Evolutionary conservation across 2,888 invertebrate species (phyloP).

Genomic region (Ochropleura plecta): DNA sequence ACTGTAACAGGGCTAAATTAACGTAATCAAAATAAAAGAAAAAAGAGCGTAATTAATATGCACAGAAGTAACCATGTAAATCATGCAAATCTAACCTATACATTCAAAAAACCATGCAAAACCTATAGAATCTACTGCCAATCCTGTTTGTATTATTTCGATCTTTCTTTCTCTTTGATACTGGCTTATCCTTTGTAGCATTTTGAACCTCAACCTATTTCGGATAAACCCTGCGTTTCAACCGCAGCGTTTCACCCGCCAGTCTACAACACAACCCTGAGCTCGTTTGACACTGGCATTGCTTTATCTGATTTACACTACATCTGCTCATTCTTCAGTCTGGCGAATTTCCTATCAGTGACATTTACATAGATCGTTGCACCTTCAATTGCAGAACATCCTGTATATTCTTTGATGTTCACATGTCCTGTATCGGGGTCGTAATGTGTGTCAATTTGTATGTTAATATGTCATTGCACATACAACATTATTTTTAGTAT

Average conservation of each 20-base stretch:
- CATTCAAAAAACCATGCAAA: too few relatives aligned
- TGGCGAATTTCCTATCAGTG: slow-evolving; percentile 78
- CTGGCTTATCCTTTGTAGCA: too few relatives aligned
- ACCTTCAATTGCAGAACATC: slow-evolving; percentile 51
- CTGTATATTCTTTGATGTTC: slow-evolving; percentile 40
- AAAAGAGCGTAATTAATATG: too few relatives aligned
- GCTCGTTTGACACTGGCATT: slow-evolving; percentile 63
- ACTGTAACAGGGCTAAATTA: too few relatives aligned
- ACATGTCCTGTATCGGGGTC: slow-evolving; percentile 25
- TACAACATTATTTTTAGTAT: too few relatives aligned
- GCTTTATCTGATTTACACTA: slow-evolving; percentile 79
- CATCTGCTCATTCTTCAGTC: slow-evolving; percentile 77
- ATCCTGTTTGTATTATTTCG: too few relatives aligned
- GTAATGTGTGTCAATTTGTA: slow-evolving; percentile 46
- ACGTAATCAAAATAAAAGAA: too few relatives aligned
- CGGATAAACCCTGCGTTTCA: slow-evolving; percentile 3
- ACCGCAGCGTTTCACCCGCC: slow-evolving; percentile 44
- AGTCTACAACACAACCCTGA: slow-evolving; percentile 13
- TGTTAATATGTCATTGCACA: slow-evolving; percentile 26
- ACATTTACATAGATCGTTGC: slow-evolving; percentile 68
- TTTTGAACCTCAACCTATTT: not conserved
- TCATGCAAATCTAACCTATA: too few relatives aligned
- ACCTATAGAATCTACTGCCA: too few relatives aligned
- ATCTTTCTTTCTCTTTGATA: too few relatives aligned
- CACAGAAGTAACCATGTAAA: too few relatives aligned